Conservation (phyloP, 2,113 vertebrate species). For the Panthera uncia region DNA sequence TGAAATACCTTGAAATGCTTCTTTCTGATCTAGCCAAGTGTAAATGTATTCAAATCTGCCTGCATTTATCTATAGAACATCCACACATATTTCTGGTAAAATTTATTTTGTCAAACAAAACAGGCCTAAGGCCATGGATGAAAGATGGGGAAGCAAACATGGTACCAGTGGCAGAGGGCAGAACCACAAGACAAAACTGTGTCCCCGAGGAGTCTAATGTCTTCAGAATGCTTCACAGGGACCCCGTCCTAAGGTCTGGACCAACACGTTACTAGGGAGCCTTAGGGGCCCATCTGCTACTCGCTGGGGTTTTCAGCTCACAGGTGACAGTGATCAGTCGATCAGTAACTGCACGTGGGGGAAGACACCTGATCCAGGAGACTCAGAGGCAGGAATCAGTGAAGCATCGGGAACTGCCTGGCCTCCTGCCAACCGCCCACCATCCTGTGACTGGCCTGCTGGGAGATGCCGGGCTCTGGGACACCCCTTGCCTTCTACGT, state of each 20-base stretch:
- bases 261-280: background rate
- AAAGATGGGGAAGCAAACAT: background rate
- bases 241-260: background rate
- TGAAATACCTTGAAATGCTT: background rate
- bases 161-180: background rate
- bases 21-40: slow-evolving; percentile 18
- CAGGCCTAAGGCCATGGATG: background rate
- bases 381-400: background rate
- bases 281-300: background rate
- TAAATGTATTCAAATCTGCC: slow-evolving; percentile 19
- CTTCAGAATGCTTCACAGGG: background rate
- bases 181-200: background rate
- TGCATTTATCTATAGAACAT: slow-evolving; percentile 2
- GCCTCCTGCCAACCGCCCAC: accelerated
- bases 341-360: background rate
- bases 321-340: background rate
- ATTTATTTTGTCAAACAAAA: background rate
- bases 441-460: too few species aligned
- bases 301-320: background rate
- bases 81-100: slow-evolving; percentile 30
- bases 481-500: background rate
- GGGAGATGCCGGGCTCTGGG: accelerated
- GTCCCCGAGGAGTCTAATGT: background rate
- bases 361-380: background rate
- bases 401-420: background rate